Evolutionary conservation across 2,113 vertebrate genomes (phyloP).

Genomic region (Craseonycteris thonglongyai): DNA sequence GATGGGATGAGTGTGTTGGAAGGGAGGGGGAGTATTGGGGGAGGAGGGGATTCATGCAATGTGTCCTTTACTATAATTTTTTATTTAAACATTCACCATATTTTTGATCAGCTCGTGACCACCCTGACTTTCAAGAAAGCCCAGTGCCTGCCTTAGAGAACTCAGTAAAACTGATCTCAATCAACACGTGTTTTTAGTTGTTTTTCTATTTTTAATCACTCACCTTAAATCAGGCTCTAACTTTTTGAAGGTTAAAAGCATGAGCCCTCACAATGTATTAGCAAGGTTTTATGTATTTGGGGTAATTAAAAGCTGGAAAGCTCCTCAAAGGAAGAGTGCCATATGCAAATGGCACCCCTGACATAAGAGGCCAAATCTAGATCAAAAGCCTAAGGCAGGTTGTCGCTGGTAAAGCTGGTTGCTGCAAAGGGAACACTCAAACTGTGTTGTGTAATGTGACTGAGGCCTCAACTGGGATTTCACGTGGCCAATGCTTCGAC

Average conservation of each 20-base stretch:
- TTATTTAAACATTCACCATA: too few relatives aligned
- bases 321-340: neutral
- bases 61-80: too few relatives aligned
- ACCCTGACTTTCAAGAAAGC: neutral
- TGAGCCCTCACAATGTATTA: neutral
- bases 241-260: conserved; percentile 8
- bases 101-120: neutral
- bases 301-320: neutral
- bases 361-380: neutral
- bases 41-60: too few relatives aligned
- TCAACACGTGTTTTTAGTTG: neutral
- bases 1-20: too few relatives aligned
- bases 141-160: neutral
- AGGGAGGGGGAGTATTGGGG: too few relatives aligned
- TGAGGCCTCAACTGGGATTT: neutral
- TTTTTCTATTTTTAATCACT: neutral
- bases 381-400: neutral
- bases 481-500: neutral
- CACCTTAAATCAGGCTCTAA: neutral
- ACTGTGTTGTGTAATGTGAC: neutral
- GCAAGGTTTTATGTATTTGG: neutral
- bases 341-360: neutral
- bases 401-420: neutral
- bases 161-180: neutral
- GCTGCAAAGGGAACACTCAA: neutral